Evolutionary conservation across 2,888 invertebrate genomes (phyloP), one percentile per base, ranked within the genome.

Genomic region (Netelia fuscicornis): DNA sequence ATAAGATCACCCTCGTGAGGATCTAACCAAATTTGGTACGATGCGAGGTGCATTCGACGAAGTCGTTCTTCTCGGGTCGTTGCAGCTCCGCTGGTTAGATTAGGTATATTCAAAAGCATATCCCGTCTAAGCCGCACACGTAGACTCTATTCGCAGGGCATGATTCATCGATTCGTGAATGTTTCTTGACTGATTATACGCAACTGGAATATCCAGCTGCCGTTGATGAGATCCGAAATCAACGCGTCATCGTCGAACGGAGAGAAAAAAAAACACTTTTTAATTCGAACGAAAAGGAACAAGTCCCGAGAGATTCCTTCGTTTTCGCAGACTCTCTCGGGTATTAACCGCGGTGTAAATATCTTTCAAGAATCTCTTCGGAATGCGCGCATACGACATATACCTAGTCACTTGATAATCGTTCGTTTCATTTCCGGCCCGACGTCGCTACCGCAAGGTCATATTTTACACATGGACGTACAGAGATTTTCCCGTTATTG

Each of bases 111-210:
- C 72, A 58, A 64, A 56, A 65, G 42, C 23, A 58, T 52, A 64
- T 17, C 42, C n/a, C 42, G 11, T 62, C 25, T 62, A 62, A 11
- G 25, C 13, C 25, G n/a, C 10, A 20, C 64, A 44, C 79, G 79
- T 80, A 54, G 72, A 13, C 20, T 86, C 83, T 86, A 86, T 86
- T 86, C 86, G 44, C 37, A 83, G 86, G 76, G 68, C 60, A 58
- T 86, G 86, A 86, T 81, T 86, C 86, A 86, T 48, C 79, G 64
- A 44, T 72, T 23, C 56, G 56, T 64, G 76, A 54, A 83, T 78
- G 81, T 81, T 67, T 70, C 62, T 48, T 74, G 81, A 83, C 70
- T 81, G 83, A 86, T 86, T 78, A 65, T 76, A 30, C 56, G 44
- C 44, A 20, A 56, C 9, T 25, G 52, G 72, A 79, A 56, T 71